These are phyloP conservation scores for Petrocephalus sullivani DNA, from an alignment of 2,797 vertebrate species.

Conservation along the genomic window DNA sequence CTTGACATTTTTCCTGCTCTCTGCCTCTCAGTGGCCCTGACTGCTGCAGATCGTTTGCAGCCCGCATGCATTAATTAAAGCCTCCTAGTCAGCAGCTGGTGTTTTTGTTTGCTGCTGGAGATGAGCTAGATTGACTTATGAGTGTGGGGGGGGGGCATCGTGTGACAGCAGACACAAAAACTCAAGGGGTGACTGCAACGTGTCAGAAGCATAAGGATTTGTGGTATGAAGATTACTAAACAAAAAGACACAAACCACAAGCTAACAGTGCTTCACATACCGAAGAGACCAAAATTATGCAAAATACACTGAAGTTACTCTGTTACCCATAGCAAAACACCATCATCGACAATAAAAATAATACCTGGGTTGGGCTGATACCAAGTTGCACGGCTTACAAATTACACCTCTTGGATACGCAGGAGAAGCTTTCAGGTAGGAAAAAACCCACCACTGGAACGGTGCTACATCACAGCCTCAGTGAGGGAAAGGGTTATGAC, in stretches of 20 bases:
- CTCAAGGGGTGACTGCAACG: neutral
- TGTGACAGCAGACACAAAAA: constrained; percentile 36
- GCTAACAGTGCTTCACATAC: neutral
- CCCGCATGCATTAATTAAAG: constrained; percentile 46
- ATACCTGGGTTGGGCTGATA: neutral
- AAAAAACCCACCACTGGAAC: neutral
- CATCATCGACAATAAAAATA: neutral
- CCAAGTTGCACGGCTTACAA: neutral
- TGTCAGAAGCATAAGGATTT: neutral
- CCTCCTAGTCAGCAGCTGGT: constrained; percentile 48
- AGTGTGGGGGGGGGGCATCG: constrained; percentile 32
- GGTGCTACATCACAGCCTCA: neutral
- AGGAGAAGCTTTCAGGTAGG: neutral
- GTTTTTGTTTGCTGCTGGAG: constrained; percentile 51
- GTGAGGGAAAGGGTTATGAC: neutral
- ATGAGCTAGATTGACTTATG: constrained; percentile 46
- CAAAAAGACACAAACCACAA: neutral
- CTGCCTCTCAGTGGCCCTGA: neutral
- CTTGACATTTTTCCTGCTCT: neutral
- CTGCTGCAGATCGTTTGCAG: neutral
- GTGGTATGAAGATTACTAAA: neutral
- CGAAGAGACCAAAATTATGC: neutral
- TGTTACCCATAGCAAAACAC: neutral
- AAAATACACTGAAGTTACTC: neutral
- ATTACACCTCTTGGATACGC: neutral